Evolutionary conservation across 2,797 vertebrate species (phyloP).

Genomic region (Loris lydekkerianus): DNA sequence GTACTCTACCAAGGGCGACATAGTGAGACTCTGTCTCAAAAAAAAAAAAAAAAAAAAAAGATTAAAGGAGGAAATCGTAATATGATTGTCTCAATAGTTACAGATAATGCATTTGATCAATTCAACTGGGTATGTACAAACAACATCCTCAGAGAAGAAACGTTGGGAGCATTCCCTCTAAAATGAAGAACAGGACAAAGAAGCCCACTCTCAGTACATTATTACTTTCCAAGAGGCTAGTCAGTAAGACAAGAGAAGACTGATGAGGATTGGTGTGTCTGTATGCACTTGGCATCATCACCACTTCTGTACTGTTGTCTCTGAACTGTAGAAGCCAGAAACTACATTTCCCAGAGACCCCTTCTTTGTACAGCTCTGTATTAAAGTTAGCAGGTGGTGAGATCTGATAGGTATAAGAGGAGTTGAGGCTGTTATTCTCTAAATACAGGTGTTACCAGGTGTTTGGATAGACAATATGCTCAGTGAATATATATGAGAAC

Average conservation of each 20-base stretch:
- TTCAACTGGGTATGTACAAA: not conserved
- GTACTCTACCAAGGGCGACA: no score
- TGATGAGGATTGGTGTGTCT: not conserved
- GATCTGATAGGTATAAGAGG: not conserved
- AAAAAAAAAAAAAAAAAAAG: not conserved
- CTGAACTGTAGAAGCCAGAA: not conserved
- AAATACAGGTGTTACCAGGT: not conserved
- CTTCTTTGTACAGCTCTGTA: not conserved
- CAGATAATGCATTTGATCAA: not conserved
- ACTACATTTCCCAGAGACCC: not conserved
- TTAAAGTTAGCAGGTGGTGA: not conserved
- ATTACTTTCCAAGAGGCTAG: not conserved
- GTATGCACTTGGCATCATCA: not conserved
- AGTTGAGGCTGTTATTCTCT: not conserved
- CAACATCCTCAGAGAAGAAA: not conserved
- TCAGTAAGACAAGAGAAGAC: not conserved
- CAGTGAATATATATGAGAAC: not conserved
- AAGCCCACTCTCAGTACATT: not conserved
- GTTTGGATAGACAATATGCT: not conserved
- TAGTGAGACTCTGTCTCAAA: no score
- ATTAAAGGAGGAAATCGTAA: not conserved
- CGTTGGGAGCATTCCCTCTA: not conserved
- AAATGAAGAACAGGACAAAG: not conserved
- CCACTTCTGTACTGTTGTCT: not conserved
- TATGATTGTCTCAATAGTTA: not conserved